These are phyloP conservation scores for Mola mola DNA, from an alignment of 2,113 vertebrate genomes.

Conservation along the genomic window DNA sequence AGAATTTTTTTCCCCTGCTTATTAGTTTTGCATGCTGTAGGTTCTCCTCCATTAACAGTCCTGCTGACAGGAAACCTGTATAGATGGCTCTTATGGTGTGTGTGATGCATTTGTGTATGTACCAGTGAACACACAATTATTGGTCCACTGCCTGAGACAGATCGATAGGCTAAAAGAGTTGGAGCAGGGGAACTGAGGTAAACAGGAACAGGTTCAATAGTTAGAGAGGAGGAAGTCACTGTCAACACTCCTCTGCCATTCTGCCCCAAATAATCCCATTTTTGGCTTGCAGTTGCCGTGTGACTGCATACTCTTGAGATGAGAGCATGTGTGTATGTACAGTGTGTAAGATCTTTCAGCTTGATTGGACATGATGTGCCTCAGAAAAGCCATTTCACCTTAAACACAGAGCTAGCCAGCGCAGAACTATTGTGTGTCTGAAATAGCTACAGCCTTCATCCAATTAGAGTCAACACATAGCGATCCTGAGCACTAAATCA, in stretches of 20 bases:
- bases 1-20: neutral
- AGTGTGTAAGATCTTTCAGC: constrained; percentile 10
- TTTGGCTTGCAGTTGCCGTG: neutral
- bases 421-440: constrained; percentile 16
- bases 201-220: constrained; percentile 10
- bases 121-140: constrained; percentile 23
- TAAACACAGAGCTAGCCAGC: constrained; percentile 44
- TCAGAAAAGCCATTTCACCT: constrained; percentile 39
- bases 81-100: neutral
- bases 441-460: constrained; percentile 60
- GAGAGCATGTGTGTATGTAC: neutral
- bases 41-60: constrained; percentile 29
- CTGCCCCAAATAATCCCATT: neutral
- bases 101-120: constrained; percentile 22
- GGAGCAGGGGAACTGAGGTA: neutral
- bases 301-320: neutral
- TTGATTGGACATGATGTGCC: constrained; percentile 27
- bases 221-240: neutral
- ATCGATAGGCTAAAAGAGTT: constrained; percentile 39
- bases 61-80: constrained; percentile 20
- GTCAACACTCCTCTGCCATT: constrained; percentile 4
- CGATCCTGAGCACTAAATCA: constrained; percentile 43
- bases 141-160: constrained; percentile 18
- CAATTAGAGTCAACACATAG: constrained; percentile 27
- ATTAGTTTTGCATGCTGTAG: constrained; percentile 1